Percentiles rank a stretch among this genome's conserved stretches.
phyloP scores from a whole-genome alignment of 1,140 invertebrate genomes.

The Telenomus remus region DNA sequence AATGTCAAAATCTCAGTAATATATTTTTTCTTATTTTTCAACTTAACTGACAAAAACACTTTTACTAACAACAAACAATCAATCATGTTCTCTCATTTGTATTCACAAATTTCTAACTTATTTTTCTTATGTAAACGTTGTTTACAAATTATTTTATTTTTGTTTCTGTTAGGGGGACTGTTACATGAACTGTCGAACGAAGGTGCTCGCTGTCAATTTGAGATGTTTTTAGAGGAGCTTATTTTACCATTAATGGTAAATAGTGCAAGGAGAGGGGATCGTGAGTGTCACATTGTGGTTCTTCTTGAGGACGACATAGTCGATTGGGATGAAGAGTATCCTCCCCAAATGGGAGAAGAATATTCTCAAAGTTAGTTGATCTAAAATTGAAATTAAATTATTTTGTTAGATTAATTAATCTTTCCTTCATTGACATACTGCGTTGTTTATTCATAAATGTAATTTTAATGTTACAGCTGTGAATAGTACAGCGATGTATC shows the following conservation, averaged over 20 bases:
- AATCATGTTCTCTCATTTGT: too few relatives aligned
- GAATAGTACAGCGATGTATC: constrained; percentile 93
- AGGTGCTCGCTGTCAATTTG: constrained; percentile 97
- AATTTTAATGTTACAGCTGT: constrained; percentile 78
- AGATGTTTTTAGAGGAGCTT: constrained; percentile 95
- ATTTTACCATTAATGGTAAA: constrained; percentile 97
- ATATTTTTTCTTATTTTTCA: too few relatives aligned
- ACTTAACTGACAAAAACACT: too few relatives aligned
- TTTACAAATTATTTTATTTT: constrained; percentile 51
- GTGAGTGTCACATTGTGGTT: constrained; percentile 96
- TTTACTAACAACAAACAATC: too few relatives aligned
- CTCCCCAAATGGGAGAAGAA: constrained; percentile 99
- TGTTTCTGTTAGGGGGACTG: constrained; percentile 83
- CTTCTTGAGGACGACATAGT: constrained; percentile 96
- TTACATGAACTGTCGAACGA: constrained; percentile 99
- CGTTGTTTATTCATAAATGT: background rate
- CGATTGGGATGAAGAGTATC: constrained; percentile 99
- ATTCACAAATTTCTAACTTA: too few relatives aligned
- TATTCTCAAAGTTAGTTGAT: constrained; percentile 90
- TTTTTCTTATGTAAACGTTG: too few relatives aligned
- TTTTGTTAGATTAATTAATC: too few relatives aligned
- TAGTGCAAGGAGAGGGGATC: constrained; percentile 91
- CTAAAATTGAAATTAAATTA: constrained; percentile 2
- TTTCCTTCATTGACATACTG: too few relatives aligned
- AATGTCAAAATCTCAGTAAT: constrained; percentile 95